phyloP scores from a whole-genome alignment of 2,888 invertebrate genomes.

The Eledona agricola region DNA sequence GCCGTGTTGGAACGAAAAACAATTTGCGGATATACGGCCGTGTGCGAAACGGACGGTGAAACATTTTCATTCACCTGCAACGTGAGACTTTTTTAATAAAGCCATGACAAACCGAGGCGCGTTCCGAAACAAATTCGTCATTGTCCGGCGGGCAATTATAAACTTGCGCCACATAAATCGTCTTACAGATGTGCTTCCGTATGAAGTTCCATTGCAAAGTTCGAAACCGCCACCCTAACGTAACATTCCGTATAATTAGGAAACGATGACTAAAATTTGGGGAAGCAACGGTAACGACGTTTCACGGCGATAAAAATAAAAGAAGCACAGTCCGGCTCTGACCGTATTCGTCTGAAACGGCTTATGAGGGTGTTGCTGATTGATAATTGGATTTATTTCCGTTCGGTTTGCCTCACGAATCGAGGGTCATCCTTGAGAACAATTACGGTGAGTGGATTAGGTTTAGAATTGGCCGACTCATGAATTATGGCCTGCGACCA shows the following conservation, averaged over 20 bases:
- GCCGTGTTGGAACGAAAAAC: conserved; percentile 24
- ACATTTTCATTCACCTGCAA: too few relatives aligned
- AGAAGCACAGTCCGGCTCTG: too few relatives aligned
- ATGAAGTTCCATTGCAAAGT: neutral
- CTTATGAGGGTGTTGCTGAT: conserved; percentile 36
- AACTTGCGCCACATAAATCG: too few relatives aligned
- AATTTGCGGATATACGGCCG: conserved; percentile 31
- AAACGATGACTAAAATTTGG: conserved; percentile 3
- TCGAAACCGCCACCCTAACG: neutral
- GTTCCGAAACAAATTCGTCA: too few relatives aligned
- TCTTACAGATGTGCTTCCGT: neutral
- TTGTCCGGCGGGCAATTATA: too few relatives aligned
- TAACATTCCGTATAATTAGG: conserved; percentile 4
- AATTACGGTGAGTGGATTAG: conserved; percentile 38
- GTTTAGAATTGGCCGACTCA: conserved; percentile 32
- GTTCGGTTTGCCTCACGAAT: conserved; percentile 37
- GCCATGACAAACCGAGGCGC: too few relatives aligned
- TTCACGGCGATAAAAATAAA: too few relatives aligned
- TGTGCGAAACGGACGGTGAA: too few relatives aligned
- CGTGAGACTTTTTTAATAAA: too few relatives aligned
- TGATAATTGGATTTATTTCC: conserved; percentile 45
- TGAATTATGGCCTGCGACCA: conserved; percentile 40
- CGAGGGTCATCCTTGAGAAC: conserved; percentile 37
- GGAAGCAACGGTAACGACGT: too few relatives aligned
- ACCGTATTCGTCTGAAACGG: conserved; percentile 13